Conservation (phyloP, 2,797 vertebrate species). For the Lerista edwardsae region DNA sequence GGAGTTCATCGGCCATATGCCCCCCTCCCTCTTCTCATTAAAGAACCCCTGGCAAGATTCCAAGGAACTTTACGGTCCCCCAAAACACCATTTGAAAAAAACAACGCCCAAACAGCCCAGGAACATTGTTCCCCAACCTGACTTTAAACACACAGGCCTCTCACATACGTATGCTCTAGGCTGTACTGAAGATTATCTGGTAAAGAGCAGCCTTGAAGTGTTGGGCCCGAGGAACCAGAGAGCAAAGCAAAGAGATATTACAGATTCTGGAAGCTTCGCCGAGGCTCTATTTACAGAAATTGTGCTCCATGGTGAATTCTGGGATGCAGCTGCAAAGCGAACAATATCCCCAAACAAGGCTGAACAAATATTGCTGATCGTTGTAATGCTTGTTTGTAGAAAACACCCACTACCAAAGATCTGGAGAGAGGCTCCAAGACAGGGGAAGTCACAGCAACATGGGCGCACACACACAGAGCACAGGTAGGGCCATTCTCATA, state of each 20-base stretch:
- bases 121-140: background rate
- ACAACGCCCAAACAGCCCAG: too few species aligned
- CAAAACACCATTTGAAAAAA: background rate
- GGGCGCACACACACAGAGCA: background rate
- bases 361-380: constrained; percentile 9
- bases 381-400: constrained; percentile 2
- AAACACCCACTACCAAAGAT: constrained; percentile 12
- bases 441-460: background rate
- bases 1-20: background rate
- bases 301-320: background rate
- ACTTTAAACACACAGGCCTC: background rate
- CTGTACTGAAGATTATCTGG: background rate
- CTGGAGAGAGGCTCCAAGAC: background rate
- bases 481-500: background rate
- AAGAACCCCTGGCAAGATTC: background rate
- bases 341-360: constrained; percentile 21
- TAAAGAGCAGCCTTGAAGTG: background rate
- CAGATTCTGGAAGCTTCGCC: constrained; percentile 5
- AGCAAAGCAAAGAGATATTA: background rate
- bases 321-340: constrained; percentile 23
- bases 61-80: background rate
- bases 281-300: constrained; percentile 7
- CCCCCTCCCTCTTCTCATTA: background rate
- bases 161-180: too few species aligned
- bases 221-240: background rate